Evolutionary conservation across 2,113 vertebrate genomes (phyloP), one percentile per base, ranked within the genome.

Genomic region (Struthio camelus): DNA sequence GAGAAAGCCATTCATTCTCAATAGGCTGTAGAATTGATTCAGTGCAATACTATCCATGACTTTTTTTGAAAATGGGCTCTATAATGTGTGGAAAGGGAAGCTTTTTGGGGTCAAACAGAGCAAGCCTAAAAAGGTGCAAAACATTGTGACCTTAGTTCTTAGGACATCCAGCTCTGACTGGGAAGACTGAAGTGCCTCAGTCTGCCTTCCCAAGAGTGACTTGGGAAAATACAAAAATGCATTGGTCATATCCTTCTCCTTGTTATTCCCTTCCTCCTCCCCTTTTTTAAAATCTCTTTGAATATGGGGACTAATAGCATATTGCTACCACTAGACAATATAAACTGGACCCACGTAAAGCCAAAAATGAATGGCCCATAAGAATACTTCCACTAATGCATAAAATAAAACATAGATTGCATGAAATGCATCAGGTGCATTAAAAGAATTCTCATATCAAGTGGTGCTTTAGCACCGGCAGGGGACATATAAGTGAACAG

Each of bases 41-140:
- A 11, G 54, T 80, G 59, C 36, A 25, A 25, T 66, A 11, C 40
- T 78, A 1, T 70, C 82, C 14, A 5, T 53, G 30, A n/a, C 69
- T 81, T 3, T 53, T 0, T 0, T 14, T 86, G 59, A 59, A 92
- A 59, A 24, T 23, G 11, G 24, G 8, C 30, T 77, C 25, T 62
- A 6, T 65, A 53, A 16, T 14, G 5, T 71, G 65, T 82, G 51
- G 30, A 80, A 71, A 73, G 50, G 7, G 76, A 70, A 79, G n/a
- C 44, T 71, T 27, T 71, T 36, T 23, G 50, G 50, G 25, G 36
- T 27, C 58, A 73, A 51, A 64, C 59, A 62, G 22, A 61, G 5
- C 0, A 3, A 46, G 4, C 42, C 65, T 81, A 22, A 34, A 87
- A 67, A 69, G 67, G 5, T 88, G 28, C 27, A 67, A 79, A 78